These are phyloP conservation scores for Agriopis marginaria DNA, from an alignment of 2,888 invertebrate genomes.

Conservation along the genomic window DNA sequence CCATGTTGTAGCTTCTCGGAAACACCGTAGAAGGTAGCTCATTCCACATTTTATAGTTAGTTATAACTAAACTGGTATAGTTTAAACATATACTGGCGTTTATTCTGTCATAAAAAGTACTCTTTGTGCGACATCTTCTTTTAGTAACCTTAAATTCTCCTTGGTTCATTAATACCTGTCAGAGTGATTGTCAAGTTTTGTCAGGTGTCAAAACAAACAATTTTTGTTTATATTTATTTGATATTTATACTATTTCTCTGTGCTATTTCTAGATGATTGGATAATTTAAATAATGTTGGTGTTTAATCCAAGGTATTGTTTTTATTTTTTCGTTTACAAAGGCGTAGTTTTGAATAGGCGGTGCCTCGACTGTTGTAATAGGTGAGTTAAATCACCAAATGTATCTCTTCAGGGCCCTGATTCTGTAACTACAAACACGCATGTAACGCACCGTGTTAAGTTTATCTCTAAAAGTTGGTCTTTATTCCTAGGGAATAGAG, in stretches of 20 bases:
- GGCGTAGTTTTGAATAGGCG: background rate
- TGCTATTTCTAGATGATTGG: background rate
- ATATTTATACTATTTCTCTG: background rate
- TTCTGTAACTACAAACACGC: too few relatives aligned
- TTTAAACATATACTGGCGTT: too few relatives aligned
- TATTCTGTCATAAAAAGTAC: too few relatives aligned
- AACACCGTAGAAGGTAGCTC: too few relatives aligned
- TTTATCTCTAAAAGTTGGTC: too few relatives aligned
- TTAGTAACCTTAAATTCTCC: background rate
- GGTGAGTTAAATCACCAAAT: background rate
- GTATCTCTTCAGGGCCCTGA: too few relatives aligned
- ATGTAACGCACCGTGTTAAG: too few relatives aligned
- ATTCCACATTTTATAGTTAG: too few relatives aligned
- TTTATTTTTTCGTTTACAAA: constrained; percentile 14
- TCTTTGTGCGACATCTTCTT: too few relatives aligned
- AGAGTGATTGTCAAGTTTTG: background rate
- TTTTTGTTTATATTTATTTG: background rate
- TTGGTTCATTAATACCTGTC: background rate
- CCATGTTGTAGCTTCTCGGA: too few relatives aligned
- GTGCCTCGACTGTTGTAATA: background rate
- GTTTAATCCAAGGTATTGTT: constrained; percentile 16
- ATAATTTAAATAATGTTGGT: constrained; percentile 3
- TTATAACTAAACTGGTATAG: too few relatives aligned
- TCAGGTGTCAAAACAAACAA: constrained; percentile 2
- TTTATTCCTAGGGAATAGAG: too few relatives aligned